Evolutionary conservation across 1,140 invertebrate genomes (phyloP), one percentile per base, ranked within the genome.

Genomic region (Drosophila tropicalis): DNA sequence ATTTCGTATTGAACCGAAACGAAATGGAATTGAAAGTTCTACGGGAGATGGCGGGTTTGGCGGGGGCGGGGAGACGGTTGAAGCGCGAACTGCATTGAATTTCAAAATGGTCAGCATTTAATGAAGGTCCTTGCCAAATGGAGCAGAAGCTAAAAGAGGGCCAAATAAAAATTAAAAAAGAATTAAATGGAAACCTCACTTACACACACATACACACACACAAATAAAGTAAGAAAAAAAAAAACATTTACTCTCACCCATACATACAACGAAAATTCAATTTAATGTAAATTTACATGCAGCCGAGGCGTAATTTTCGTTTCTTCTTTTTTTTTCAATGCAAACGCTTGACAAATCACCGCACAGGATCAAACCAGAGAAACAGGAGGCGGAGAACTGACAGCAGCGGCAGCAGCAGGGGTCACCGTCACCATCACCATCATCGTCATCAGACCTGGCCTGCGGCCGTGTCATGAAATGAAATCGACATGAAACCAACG

Each of bases 401-500:
- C 39, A 55, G 22, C 10, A 39, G 12, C n/a, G 22, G 22, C 40
- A 34, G 57, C 13, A 44, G 9, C 10, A 47, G 19, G 29, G 6
- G 29, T 51, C 5, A 13, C 17, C 34, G 1, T 13, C 25, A 54
- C 12, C 17, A n/a, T 51, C 5, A 13, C 17, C 34, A 1, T 13
- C 25, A 54, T 12, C 17, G 19, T 17, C 34, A 44, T 39, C 25
- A 13, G 40, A 19, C 36, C 12, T 12, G 70, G 76, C 70, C 77
- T 80, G 84, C 73, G 80, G 84, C 84, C 55, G 81, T 80, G 85
- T 84, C 84, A 77, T 87, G 84, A 89, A 87, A 87, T 89, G 84
- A 89, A 89, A 89, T 89, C 85, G 84, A 89, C 84, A 89, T 90
- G 77, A 89, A 89, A 90, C 84, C 84, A 90, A 89, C 81, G 84